Base-by-base conservation (phyloP, 2,888 invertebrate species). In the Hanleya hanleyi region DNA sequence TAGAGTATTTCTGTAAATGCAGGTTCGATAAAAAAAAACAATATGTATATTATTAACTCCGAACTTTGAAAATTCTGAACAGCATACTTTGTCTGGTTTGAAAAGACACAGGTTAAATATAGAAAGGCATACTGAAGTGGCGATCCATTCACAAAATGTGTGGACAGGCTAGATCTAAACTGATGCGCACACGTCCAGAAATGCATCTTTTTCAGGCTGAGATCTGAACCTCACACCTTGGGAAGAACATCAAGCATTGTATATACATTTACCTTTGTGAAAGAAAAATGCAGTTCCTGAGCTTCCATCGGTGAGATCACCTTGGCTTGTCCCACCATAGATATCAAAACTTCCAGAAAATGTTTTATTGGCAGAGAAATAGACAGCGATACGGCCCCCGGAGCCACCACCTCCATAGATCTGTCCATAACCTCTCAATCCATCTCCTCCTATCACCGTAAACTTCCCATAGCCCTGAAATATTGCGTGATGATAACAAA, bases 241-340 rank as follows among this genome's bases (percentile, higher is more conserved):
- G n/a, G n/a, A n/a, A n/a, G n/a, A n/a, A n/a, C n/a, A n/a, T n/a
- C n/a, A n/a, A n/a, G n/a, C n/a, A n/a, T n/a, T n/a, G n/a, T n/a
- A n/a, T n/a, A n/a, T n/a, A n/a, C n/a, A n/a, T n/a, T n/a, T 69
- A 84, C 86, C 83, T 75, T 73, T 85, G 70, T 86, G 85, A 61
- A 80, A 85, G 70, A 86, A 83, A 77, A 82, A 85, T 1, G 79
- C 75, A 6, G 83, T 84, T 26, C 86, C 86, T 22, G 86, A 81
- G 33, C 83, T 81, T 6, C 84, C 85, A 69, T 81, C 81, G 22
- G 78, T 77, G 41, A 9, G 41, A 36, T 37, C 69, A 29, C 1
- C 22, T 29, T 74, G 66, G 29, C 81, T 73, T 3, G 75, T 74
- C 37, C 84, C 84, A 36, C 84, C 84, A 65, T 83, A 81, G 9